Conservation (phyloP, 2,797 vertebrate genomes). For the Rhadinocentrus ornatus region DNA sequence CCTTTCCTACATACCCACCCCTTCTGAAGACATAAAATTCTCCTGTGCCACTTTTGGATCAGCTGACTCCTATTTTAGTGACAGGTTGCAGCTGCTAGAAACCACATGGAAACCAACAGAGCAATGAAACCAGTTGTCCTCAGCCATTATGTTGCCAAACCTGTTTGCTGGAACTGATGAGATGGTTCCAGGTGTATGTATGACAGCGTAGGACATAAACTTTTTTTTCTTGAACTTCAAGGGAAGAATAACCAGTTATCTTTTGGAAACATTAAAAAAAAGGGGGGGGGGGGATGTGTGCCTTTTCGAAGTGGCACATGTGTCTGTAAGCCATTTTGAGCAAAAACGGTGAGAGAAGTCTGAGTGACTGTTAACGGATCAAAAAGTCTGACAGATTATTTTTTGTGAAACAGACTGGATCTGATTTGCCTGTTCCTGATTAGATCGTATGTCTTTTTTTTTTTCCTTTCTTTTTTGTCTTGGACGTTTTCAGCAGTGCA, state of each 20-base stretch:
- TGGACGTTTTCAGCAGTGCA: conserved; percentile 70
- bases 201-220: conserved; percentile 24
- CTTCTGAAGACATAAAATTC: conserved; percentile 33
- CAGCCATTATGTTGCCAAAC: conserved; percentile 59
- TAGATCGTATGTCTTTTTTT: conserved; percentile 62
- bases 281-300: background rate
- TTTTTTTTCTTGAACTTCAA: conserved; percentile 5
- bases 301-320: conserved; percentile 33
- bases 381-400: conserved; percentile 27
- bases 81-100: conserved; percentile 64
- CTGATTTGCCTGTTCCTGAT: conserved; percentile 66
- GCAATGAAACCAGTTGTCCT: conserved; percentile 38
- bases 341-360: conserved; percentile 49
- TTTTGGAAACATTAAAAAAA: conserved; percentile 23
- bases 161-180: conserved; percentile 23
- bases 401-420: conserved; percentile 56
- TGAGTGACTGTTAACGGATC: conserved; percentile 31
- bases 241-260: conserved; percentile 23
- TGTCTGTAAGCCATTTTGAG: conserved; percentile 53
- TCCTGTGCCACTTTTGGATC: conserved; percentile 49
- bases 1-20: background rate
- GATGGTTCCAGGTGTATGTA: conserved; percentile 29
- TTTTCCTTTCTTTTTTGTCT: conserved; percentile 4
- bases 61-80: conserved; percentile 18
- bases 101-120: conserved; percentile 37